Percentiles rank a stretch among this genome's conserved stretches.
Evolutionary conservation across 2,113 vertebrate genomes (phyloP).

Genomic region (Cettia cetti): DNA sequence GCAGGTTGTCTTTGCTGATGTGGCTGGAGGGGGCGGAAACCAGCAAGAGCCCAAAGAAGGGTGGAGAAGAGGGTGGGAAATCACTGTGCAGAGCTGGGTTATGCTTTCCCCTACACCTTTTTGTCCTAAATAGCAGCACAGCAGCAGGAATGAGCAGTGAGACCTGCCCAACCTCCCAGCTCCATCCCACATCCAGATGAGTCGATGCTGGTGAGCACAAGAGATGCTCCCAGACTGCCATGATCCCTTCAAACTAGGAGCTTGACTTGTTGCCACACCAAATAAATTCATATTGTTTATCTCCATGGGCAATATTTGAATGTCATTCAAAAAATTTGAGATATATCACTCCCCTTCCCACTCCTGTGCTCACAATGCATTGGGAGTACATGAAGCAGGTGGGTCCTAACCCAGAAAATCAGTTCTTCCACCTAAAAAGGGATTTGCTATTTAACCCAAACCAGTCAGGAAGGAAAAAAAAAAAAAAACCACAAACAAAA

Average conservation of each 20-base stretch:
- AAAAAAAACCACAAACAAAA: no score
- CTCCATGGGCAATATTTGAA: background rate
- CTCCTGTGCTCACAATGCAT: rapidly evolving
- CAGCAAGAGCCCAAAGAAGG: background rate
- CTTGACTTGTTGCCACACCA: background rate
- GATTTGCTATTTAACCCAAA: background rate
- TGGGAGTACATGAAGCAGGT: background rate
- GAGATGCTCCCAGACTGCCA: background rate
- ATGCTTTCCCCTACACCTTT: background rate
- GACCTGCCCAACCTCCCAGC: background rate
- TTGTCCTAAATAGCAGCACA: background rate
- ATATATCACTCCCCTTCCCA: background rate
- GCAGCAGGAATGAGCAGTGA: background rate
- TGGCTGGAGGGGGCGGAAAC: background rate
- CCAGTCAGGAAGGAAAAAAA: background rate
- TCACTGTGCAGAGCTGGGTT: background rate
- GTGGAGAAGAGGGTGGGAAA: background rate
- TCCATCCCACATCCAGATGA: rapidly evolving
- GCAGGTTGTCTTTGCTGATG: background rate
- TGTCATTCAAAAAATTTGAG: background rate
- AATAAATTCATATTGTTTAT: background rate
- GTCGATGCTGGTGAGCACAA: background rate
- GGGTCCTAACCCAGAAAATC: background rate
- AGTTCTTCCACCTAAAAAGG: background rate
- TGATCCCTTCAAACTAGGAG: background rate